These are phyloP conservation scores for Cynoglossus semilaevis DNA, from an alignment of 2,113 vertebrate species.

Conservation along the genomic window DNA sequence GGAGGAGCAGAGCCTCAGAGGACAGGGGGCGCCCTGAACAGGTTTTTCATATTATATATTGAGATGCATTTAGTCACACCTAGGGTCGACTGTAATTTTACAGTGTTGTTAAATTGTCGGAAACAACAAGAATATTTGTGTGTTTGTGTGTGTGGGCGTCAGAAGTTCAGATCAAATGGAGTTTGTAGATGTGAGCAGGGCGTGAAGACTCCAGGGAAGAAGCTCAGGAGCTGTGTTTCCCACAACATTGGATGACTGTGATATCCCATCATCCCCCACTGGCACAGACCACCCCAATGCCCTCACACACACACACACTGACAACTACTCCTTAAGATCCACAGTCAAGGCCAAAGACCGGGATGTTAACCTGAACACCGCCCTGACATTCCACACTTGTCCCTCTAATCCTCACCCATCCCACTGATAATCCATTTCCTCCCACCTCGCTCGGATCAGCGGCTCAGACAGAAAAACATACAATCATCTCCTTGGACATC, in stretches of 20 bases:
- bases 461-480: constrained; percentile 71
- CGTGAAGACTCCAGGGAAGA: constrained; percentile 45
- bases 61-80: too few species aligned
- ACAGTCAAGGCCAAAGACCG: constrained; percentile 37
- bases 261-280: constrained; percentile 19
- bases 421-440: constrained; percentile 44
- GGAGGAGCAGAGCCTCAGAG: too few species aligned
- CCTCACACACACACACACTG: neutral
- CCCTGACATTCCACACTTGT: constrained; percentile 51
- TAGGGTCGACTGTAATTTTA: too few species aligned
- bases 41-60: too few species aligned
- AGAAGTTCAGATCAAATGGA: constrained; percentile 57
- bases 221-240: constrained; percentile 38
- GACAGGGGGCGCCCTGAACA: too few species aligned
- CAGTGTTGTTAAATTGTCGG: too few species aligned
- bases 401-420: constrained; percentile 49
- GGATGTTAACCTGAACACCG: constrained; percentile 47
- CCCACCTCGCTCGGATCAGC: constrained; percentile 58
- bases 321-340: constrained; percentile 26
- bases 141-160: constrained; percentile 52
- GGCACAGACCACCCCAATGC: too few species aligned
- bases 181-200: constrained; percentile 67
- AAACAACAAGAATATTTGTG: constrained; percentile 40
- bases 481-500: constrained; percentile 15
- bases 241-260: constrained; percentile 27